Percentiles rank a stretch among this genome's conserved stretches.
phyloP scores from a whole-genome alignment of 2,888 invertebrate species.

The Julus scanicus region DNA sequence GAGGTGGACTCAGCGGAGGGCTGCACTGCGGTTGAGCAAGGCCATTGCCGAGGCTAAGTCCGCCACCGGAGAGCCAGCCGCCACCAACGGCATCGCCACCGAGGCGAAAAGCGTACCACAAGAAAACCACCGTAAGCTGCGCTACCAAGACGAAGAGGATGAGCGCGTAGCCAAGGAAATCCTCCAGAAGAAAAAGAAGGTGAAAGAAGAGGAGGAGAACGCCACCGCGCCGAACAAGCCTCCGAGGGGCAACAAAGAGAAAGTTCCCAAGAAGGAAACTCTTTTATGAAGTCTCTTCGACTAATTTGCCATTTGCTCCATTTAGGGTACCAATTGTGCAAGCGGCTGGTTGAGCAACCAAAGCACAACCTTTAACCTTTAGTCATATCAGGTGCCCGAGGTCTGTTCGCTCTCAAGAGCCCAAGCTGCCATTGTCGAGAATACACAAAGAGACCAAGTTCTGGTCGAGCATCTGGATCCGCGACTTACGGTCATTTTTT shows the following conservation, averaged over 20 bases:
- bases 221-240: not conserved
- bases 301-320: not conserved
- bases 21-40: not conserved
- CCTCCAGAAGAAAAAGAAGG: not conserved
- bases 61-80: not conserved
- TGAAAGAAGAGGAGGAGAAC: not conserved
- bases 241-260: not conserved
- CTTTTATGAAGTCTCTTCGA: not conserved
- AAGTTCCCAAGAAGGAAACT: not conserved
- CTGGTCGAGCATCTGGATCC: no score
- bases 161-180: not conserved
- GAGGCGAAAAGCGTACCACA: not conserved
- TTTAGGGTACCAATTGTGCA: not conserved
- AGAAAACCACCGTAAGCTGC: not conserved
- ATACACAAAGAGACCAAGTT: not conserved
- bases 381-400: not conserved
- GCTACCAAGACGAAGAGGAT: constrained; percentile 30
- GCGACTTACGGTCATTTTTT: no score
- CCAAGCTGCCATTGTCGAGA: not conserved
- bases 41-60: not conserved
- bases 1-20: constrained; percentile 60
- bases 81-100: not conserved
- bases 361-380: not conserved
- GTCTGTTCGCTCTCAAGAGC: not conserved
- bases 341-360: not conserved